Base-by-base conservation (phyloP, 1,140 invertebrate species). In the Lepidurus packardi region DNA sequence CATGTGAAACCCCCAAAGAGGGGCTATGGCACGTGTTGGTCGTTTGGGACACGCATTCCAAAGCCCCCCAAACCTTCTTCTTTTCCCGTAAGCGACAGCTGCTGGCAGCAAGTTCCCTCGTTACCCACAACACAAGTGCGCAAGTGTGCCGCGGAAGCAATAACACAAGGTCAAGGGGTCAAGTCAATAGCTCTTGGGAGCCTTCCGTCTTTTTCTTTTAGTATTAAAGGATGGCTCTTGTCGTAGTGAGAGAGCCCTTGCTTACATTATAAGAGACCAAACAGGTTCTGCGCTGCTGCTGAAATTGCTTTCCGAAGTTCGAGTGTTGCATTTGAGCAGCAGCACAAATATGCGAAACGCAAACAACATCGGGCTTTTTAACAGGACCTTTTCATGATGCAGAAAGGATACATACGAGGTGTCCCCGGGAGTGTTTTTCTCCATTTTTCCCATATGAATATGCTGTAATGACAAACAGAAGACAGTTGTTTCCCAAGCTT, bases 51-150 rank as follows among this genome's bases (percentile, higher is more conserved):
- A 65, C 7, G 53, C 16, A 65, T 65, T 65, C 53, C 21, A n/a
- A 65, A 65, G 21, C 53, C 21, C 53, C 53, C 21, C 3, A 25
- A 25, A 34, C 53, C 53, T 21, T 65, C 53, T 65, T 21, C 53
- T 21, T 21, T 21, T 65, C 53, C 53, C 21, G 7, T 1, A 1
- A 13, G 53, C 21, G 53, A 65, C 53, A 65, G 53, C 53, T 65
- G 53, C 21, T 65, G 1, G 53, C 53, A 65, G 16, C 53, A 65
- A 65, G 53, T 65, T 65, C 53, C 53, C 53, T 65, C 53, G 53
- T 65, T 65, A 21, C 53, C 53, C 53, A 65, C 53, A 21, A 65
- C 53, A 65, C 53, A 65, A 65, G 53, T 65, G 53, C 53, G 13
- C 53, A 65, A 65, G 53, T 65, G 53, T 13, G 16, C 6, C 53